Conservation (phyloP, 37 sponge, comb jelly and placozoan species). For the Ianthella basta region DNA sequence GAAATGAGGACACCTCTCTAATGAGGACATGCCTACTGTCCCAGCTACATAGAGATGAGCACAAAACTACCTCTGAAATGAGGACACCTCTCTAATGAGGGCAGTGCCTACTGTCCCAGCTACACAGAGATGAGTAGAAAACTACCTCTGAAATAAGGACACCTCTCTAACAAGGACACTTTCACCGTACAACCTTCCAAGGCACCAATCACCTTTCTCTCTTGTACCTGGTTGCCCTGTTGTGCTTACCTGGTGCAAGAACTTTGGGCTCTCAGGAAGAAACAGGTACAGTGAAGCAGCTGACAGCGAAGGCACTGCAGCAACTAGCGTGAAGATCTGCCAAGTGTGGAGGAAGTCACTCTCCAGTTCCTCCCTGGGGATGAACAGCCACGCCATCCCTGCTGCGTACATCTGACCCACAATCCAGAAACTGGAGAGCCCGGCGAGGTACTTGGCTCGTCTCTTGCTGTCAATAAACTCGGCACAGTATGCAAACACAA, state of each 20-base stretch:
- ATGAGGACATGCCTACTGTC: no score
- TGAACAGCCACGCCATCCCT: slow-evolving; percentile 67
- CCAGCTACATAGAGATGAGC: no score
- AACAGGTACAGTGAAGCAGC: slow-evolving; percentile 57
- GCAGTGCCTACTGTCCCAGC: no score
- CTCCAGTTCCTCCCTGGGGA: slow-evolving; percentile 22
- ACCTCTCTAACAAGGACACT: no score
- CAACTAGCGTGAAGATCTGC: slow-evolving; percentile 62
- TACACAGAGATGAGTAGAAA: no score
- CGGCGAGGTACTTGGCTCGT: slow-evolving; percentile 56
- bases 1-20: no score
- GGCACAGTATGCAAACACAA: slow-evolving; percentile 60
- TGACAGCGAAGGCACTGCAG: slow-evolving; percentile 63
- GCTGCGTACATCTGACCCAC: slow-evolving; percentile 50
- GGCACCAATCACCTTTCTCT: no score
- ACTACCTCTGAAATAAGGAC: no score
- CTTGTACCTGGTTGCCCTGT: background rate
- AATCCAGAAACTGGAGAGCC: slow-evolving; percentile 66
- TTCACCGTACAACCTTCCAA: no score
- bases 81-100: no score
- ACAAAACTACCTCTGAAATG: no score
- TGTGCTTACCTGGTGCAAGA: slow-evolving; percentile 50
- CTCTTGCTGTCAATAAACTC: slow-evolving; percentile 69
- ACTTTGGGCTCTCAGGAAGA: slow-evolving; percentile 80
- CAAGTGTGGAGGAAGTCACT: slow-evolving; percentile 53